Base-by-base conservation (phyloP, 1,140 invertebrate genomes). In the Brachionus sp. region DNA sequence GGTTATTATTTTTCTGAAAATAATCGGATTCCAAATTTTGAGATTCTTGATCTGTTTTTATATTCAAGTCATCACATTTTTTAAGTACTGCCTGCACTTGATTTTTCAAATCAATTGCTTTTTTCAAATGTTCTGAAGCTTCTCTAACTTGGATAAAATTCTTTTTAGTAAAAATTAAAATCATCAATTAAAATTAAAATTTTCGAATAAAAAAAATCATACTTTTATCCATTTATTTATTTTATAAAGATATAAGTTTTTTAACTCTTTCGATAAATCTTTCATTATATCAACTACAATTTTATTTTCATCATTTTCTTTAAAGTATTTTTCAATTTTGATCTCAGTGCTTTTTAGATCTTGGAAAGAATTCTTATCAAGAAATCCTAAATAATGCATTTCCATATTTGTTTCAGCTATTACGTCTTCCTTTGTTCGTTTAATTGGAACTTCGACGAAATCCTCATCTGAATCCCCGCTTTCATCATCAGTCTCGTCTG, bases 401-500 rank as follows among this genome's bases (percentile, higher is more conserved):
- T 80, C 77, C 6, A 62, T 9, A 13, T 80, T 66, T 33, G 50
- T 57, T 0, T 57, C 50, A 16, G 53, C 50, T 9, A 25, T 19
- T 39, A 16, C 4, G 37, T 80, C 29, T n/a, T 66, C 39, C 42
- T 82, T 66, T 5, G 62, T 37, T 33, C 13, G 10, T 68, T 87
- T 87, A 39, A 87, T 85, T 16, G 86, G 86, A 7, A 88, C 87
- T 37, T 87, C 87, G 78, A 86, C 86, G 85, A 88, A 87, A 23
- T 87, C 87, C 33, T 83, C 84, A 53, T 85, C 84, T 33, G 80
- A 37, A 42, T 83, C 78, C 53, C 25, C 23, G 23, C 13, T 39
- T 68, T 66, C 62, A 39, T 44, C 35, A 1, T 50, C 39, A 13
- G 7, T n/a, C 1, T 42, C 12, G 25, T 37, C 5, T 7, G 5